A percentile compares a stretch with the other conserved stretches of the same genome.
phyloP scores from a whole-genome alignment of 2,797 vertebrate genomes.

The Dendrocincla tyrannina region DNA sequence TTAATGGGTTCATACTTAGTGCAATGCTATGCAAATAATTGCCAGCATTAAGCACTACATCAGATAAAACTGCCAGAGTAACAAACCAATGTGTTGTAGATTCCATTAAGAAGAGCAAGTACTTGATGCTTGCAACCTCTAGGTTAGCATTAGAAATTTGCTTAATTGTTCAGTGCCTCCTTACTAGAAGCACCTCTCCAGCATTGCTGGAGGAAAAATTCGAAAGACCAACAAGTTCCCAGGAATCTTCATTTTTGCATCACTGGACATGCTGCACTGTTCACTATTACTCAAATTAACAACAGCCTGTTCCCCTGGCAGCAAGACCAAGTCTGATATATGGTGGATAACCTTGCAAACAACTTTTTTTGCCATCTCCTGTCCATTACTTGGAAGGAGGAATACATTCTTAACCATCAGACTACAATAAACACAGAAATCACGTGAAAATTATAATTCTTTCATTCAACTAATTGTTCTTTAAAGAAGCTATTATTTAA shows the following conservation, averaged over 20 bases:
- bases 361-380: not conserved
- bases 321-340: not conserved
- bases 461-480: not conserved
- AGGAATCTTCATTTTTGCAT: not conserved
- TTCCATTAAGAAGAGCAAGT: not conserved
- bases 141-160: not conserved
- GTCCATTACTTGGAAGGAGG: not conserved
- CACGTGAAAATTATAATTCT: not conserved
- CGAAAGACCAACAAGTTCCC: not conserved
- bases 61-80: not conserved
- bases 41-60: not conserved
- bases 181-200: not conserved
- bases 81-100: not conserved
- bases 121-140: not conserved
- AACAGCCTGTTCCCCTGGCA: not conserved
- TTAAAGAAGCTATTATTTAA: not conserved
- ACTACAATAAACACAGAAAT: not conserved
- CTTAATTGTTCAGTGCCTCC: not conserved
- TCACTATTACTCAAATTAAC: not conserved
- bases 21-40: not conserved
- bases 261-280: not conserved
- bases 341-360: not conserved
- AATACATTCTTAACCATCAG: not conserved
- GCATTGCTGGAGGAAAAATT: not conserved
- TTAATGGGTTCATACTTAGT: not conserved